Evolutionary conservation across 2,888 invertebrate genomes (phyloP), one percentile per base, ranked within the genome.

Genomic region (Dryobota labecula): DNA sequence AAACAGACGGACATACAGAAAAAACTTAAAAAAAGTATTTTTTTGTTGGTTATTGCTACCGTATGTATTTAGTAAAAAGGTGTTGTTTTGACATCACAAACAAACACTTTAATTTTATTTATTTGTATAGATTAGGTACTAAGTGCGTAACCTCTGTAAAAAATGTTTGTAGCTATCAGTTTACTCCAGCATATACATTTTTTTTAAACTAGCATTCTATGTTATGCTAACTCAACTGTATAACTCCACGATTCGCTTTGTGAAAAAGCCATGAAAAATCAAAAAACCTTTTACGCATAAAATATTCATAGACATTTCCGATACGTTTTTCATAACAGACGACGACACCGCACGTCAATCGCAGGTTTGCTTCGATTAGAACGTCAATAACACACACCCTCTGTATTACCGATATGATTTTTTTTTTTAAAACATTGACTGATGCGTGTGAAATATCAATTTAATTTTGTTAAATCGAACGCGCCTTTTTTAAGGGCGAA

Each of bases 331-430:
- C 65, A 70, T 78, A 75, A 70, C 49, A 60, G 61, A n/a, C n/a
- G n/a, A 71, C 76, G 82, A 86, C 84, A 88, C 80, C 86, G 80
- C 75, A 81, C 73, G 83, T 84, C 85, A 81, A 61, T 83, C 80
- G 83, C 70, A 84, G 81, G 72, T 77, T 73, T 74, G 82, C 78
- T 76, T 77, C 74, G 76, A 74, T 75, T 72, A 73, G 60, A 75
- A 78, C 78, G 82, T 82, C 83, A 80, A 77, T 69, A 78, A 70
- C 75, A 80, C 75, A 80, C 77, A 73, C 83, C 85, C 84, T 77
- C 70, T 70, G 57, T 80, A 51, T 80, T 79, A 65, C 73, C 75
- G 69, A 83, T 81, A 77, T 74, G 80, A 75, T 76, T 80, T n/a
- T n/a, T n/a, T n/a, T n/a, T n/a, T n/a, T 79, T 71, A 54, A 83